A percentile compares a stretch with the other conserved stretches of the same genome.
These are phyloP conservation scores for Tuta absoluta DNA, from an alignment of 2,888 invertebrate genomes.

Conservation along the genomic window DNA sequence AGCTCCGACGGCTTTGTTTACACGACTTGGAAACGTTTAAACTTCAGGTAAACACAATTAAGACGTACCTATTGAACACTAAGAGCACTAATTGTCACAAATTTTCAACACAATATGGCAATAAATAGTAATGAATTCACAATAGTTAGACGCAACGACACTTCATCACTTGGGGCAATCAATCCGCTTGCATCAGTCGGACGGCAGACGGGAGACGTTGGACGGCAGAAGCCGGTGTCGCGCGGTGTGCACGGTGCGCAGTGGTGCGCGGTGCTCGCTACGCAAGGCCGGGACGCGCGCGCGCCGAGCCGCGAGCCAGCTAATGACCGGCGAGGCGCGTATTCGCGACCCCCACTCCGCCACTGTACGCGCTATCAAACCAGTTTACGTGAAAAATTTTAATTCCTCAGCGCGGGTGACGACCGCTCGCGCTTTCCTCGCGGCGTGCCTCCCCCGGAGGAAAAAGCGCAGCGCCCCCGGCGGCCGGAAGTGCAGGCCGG, in stretches of 20 bases:
- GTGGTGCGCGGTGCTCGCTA: slow-evolving; percentile 31
- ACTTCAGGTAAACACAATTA: slow-evolving; percentile 25
- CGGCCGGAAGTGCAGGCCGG: slow-evolving; percentile 76
- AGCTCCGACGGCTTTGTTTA: background rate
- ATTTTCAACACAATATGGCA: slow-evolving; percentile 29
- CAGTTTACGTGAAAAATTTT: slow-evolving; percentile 80
- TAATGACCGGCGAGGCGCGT: slow-evolving; percentile 77
- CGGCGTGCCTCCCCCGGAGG: slow-evolving; percentile 61
- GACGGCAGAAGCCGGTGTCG: slow-evolving; percentile 2
- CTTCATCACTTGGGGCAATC: slow-evolving; percentile 50
- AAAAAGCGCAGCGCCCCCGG: slow-evolving; percentile 76
- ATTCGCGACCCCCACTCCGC: slow-evolving; percentile 78
- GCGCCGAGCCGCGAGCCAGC: slow-evolving; percentile 69
- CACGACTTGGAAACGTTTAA: slow-evolving; percentile 6
- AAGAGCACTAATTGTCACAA: slow-evolving; percentile 26
- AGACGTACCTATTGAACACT: slow-evolving; percentile 21
- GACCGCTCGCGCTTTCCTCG: slow-evolving; percentile 77
- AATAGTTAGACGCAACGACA: slow-evolving; percentile 48
- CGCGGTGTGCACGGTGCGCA: background rate
- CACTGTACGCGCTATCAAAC: slow-evolving; percentile 77
- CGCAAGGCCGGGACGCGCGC: slow-evolving; percentile 66
- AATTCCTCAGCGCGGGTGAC: slow-evolving; percentile 74
- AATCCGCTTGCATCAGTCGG: slow-evolving; percentile 40
- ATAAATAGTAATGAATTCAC: slow-evolving; percentile 14
- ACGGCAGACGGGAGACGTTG: background rate